Conservation (phyloP, 2,888 invertebrate species). For the Euspilapteryx auroguttella region DNA sequence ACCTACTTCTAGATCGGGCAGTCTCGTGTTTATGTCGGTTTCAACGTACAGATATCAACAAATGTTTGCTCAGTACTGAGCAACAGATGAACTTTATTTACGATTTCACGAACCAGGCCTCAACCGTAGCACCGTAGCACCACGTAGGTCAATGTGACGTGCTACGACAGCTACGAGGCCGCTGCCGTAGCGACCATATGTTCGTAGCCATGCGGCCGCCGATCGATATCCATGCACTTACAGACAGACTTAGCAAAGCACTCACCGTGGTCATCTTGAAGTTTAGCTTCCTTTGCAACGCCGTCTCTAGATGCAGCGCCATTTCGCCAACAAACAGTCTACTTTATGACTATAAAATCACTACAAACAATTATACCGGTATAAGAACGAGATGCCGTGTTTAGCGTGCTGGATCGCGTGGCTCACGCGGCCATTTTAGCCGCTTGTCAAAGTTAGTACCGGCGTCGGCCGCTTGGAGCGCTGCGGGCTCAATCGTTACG, state of each 20-base stretch:
- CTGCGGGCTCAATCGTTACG: conserved; percentile 31
- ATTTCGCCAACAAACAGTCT: conserved; percentile 22
- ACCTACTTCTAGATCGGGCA: no score
- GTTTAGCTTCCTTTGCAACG: conserved; percentile 55
- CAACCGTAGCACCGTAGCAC: no score
- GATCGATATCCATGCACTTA: conserved; percentile 54
- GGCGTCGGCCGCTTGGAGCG: conserved; percentile 32
- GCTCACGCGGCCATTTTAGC: conserved; percentile 54
- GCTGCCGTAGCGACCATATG: conserved; percentile 42
- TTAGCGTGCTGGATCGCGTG: conserved; percentile 46
- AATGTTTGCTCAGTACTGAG: no score
- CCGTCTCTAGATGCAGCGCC: conserved; percentile 54
- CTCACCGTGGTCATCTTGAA: conserved; percentile 60
- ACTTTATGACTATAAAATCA: conserved; percentile 23
- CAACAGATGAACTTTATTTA: no score
- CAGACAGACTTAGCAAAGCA: no score
- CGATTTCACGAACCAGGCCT: no score
- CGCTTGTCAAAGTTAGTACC: conserved; percentile 42
- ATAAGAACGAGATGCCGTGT: conserved; percentile 28
- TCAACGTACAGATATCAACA: no score
- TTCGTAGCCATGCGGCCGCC: conserved; percentile 37
- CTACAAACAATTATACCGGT: conserved; percentile 33
- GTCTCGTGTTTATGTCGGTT: no score
- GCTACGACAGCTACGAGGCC: conserved; percentile 31
- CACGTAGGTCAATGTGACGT: no score